Conservation (phyloP, 2,113 vertebrate genomes). For the Gasterosteus aculeatus region DNA sequence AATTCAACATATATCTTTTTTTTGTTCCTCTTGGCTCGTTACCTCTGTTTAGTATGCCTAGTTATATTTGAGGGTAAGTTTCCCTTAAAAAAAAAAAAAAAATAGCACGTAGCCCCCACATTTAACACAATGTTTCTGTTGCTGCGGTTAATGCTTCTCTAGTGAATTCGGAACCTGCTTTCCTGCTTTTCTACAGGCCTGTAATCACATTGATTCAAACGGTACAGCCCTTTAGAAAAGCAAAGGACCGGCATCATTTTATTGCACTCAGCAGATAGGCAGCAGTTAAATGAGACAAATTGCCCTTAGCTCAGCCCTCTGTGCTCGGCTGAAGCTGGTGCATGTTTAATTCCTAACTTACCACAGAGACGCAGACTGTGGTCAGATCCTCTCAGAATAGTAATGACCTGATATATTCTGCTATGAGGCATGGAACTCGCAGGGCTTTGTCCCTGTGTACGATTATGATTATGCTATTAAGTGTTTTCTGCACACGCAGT, state of each 20-base stretch:
- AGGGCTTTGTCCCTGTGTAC: conserved; percentile 2
- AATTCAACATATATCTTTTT: not conserved
- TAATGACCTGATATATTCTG: conserved; percentile 63
- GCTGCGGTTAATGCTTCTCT: not conserved
- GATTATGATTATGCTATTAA: not conserved
- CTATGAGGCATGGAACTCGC: conserved; percentile 14
- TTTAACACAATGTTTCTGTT: not conserved
- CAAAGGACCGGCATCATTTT: conserved; percentile 54
- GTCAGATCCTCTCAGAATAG: conserved; percentile 57
- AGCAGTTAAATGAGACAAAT: conserved; percentile 72
- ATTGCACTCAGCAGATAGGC: conserved; percentile 50
- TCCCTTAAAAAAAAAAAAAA: not conserved
- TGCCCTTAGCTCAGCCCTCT: conserved; percentile 69
- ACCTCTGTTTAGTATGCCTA: not conserved
- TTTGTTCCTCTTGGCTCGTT: not conserved
- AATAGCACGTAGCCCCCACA: conserved; percentile 3
- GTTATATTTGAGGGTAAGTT: no score
- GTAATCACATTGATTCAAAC: conserved; percentile 43
- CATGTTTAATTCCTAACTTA: conserved; percentile 69
- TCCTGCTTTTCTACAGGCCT: conserved; percentile 19
- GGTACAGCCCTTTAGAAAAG: conserved; percentile 36
- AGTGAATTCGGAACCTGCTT: not conserved
- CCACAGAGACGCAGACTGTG: conserved; percentile 54
- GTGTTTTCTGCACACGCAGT: conserved; percentile 5
- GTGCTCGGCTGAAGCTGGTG: conserved; percentile 49